Evolutionary conservation across 2,797 vertebrate species (phyloP).

Genomic region (Tenualosa ilisha): DNA sequence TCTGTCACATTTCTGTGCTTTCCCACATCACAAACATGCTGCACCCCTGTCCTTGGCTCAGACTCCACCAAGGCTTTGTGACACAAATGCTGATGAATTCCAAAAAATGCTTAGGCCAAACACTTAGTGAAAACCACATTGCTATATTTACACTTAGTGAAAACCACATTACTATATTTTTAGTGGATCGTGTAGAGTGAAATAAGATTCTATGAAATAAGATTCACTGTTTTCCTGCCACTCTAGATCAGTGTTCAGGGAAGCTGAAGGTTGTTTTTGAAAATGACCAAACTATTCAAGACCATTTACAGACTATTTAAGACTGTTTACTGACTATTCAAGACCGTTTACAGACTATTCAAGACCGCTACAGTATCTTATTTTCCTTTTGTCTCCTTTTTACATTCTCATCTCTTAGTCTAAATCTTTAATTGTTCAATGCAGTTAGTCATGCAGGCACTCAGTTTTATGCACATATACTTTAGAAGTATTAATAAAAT

Average conservation of each 20-base stretch:
- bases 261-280: background rate
- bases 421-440: background rate
- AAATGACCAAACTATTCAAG: background rate
- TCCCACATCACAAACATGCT: background rate
- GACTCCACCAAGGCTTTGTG: slow-evolving; percentile 42
- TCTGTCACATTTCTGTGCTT: background rate
- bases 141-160: background rate
- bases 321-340: background rate
- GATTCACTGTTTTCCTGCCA: background rate
- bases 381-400: background rate
- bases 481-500: background rate
- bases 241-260: background rate
- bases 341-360: background rate
- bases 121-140: background rate
- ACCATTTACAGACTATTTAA: background rate
- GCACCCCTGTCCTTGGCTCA: background rate
- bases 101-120: slow-evolving; percentile 37
- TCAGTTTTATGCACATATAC: background rate
- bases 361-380: too few species aligned
- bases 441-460: background rate
- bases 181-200: background rate
- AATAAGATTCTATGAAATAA: background rate
- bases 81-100: slow-evolving; percentile 51
- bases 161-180: background rate
- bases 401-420: background rate